phyloP scores from a whole-genome alignment of 2,797 vertebrate species.

The Trachops cirrhosus region DNA sequence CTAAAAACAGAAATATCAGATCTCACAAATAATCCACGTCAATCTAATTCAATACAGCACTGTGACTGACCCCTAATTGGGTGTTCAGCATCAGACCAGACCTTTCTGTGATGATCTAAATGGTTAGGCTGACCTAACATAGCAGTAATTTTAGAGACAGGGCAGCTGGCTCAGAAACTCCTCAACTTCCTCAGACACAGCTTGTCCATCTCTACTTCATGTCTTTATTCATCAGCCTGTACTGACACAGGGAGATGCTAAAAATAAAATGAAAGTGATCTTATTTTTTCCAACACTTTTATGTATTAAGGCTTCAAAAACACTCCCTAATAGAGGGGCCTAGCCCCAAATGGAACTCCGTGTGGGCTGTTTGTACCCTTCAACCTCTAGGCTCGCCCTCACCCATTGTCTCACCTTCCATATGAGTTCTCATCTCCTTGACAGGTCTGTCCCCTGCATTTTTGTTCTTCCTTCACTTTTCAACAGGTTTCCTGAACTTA shows the following conservation, averaged over 20 bases:
- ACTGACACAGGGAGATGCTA: background rate
- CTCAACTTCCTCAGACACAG: background rate
- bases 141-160: background rate
- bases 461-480: background rate
- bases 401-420: background rate
- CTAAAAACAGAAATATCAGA: background rate
- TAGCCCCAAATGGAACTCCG: background rate
- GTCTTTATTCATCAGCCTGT: background rate
- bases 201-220: background rate
- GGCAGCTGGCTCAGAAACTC: background rate
- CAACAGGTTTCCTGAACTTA: background rate
- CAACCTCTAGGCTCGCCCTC: fast-evolving
- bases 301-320: background rate
- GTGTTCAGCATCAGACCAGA: background rate
- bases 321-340: background rate
- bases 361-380: background rate
- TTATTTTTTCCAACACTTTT: background rate
- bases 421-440: background rate
- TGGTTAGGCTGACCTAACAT: background rate
- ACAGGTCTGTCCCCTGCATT: background rate
- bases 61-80: background rate
- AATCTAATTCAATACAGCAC: background rate
- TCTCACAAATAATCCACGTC: background rate
- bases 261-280: background rate
- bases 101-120: background rate